Conservation (phyloP, 2,797 vertebrate genomes). For the Gadopsis bispinosus region DNA sequence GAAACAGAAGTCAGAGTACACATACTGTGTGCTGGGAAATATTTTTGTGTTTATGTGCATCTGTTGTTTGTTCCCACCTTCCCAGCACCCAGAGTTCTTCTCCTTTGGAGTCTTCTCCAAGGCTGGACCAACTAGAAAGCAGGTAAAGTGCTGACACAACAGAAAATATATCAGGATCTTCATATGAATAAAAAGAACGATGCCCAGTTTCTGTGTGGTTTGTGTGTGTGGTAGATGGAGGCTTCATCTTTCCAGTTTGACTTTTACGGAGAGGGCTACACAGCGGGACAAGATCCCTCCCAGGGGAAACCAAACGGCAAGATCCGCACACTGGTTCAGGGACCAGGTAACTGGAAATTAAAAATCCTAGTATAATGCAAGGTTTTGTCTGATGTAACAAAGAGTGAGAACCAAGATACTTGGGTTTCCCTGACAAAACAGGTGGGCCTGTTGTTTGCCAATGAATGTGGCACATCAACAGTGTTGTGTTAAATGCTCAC, state of each 20-base stretch:
- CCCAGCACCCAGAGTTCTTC: slow-evolving; percentile 93
- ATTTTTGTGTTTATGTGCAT: slow-evolving; percentile 1
- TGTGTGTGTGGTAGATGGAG: slow-evolving; percentile 86
- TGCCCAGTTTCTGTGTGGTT: background rate
- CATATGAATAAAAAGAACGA: background rate
- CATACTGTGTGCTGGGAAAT: slow-evolving; percentile 10
- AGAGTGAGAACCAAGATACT: background rate
- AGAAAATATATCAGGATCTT: background rate
- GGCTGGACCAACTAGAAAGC: slow-evolving; percentile 92
- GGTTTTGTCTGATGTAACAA: background rate
- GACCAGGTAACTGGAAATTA: slow-evolving; percentile 87
- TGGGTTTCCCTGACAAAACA: background rate
- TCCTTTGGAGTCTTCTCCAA: slow-evolving; percentile 92
- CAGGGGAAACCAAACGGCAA: slow-evolving; percentile 89
- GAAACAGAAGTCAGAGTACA: background rate
- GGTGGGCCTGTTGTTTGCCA: background rate
- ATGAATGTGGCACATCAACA: background rate
- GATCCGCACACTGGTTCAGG: slow-evolving; percentile 93
- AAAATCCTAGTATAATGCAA: background rate
- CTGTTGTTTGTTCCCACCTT: background rate
- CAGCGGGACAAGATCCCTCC: slow-evolving; percentile 83
- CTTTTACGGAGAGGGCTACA: slow-evolving; percentile 93
- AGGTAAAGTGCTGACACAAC: slow-evolving; percentile 83
- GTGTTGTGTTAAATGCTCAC: background rate
- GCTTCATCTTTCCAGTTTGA: slow-evolving; percentile 90